phyloP scores from a whole-genome alignment of 2,113 vertebrate genomes.

The Tyrannus savana region DNA sequence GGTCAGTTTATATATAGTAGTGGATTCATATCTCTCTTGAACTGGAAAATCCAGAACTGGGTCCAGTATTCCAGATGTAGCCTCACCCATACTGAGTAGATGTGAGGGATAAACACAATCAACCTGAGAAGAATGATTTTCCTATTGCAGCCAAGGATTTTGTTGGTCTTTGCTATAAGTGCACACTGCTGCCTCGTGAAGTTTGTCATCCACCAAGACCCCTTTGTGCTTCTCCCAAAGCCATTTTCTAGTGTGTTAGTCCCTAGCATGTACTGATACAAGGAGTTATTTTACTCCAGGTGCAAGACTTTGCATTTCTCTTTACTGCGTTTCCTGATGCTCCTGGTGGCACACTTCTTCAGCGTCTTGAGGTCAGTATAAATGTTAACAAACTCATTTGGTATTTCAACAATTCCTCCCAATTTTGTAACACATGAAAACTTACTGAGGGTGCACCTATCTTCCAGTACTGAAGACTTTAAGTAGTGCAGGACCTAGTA shows the following conservation, averaged over 20 bases:
- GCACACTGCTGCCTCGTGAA: background rate
- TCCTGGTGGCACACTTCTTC: background rate
- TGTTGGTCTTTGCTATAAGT: background rate
- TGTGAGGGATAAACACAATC: background rate
- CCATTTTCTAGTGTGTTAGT: background rate
- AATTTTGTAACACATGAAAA: background rate
- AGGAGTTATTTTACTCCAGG: background rate
- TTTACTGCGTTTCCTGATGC: background rate
- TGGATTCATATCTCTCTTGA: background rate
- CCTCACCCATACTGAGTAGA: background rate
- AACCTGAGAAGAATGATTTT: background rate
- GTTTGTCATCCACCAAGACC: background rate
- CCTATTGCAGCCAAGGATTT: background rate
- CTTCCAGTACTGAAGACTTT: background rate
- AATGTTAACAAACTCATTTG: background rate
- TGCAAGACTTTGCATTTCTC: background rate
- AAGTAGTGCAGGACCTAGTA: background rate
- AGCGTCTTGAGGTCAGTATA: background rate
- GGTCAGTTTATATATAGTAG: background rate
- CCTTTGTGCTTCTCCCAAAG: background rate
- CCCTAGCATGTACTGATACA: background rate
- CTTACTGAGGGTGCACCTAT: background rate
- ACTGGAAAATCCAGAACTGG: background rate
- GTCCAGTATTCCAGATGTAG: too few species aligned
- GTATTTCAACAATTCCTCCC: background rate